These are phyloP conservation scores for Papilio gigon DNA, from an alignment of 2,888 invertebrate genomes.

Conservation along the genomic window DNA sequence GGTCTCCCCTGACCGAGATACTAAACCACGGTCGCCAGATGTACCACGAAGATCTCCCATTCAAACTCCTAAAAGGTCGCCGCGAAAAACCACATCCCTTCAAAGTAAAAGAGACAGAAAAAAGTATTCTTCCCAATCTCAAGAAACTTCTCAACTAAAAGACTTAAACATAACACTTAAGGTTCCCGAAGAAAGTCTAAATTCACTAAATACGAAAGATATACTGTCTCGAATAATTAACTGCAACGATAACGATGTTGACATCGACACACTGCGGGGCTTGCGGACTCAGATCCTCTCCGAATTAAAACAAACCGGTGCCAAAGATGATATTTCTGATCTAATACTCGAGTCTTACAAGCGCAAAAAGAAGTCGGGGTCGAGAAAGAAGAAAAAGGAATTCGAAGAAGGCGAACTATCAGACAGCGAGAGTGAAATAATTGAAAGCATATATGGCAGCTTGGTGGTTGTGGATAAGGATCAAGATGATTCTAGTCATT, in stretches of 20 bases:
- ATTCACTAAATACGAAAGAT: constrained; percentile 71
- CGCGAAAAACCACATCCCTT: constrained; percentile 54
- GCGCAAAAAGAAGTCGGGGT: constrained; percentile 50
- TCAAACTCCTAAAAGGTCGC: constrained; percentile 56
- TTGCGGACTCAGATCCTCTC: constrained; percentile 75
- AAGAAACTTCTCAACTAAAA: constrained; percentile 53
- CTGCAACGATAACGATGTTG: constrained; percentile 73
- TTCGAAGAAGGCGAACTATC: constrained; percentile 77
- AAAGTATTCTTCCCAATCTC: constrained; percentile 56
- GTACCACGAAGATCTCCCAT: constrained; percentile 54
- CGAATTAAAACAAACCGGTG: constrained; percentile 74
- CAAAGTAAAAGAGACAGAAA: constrained; percentile 68
- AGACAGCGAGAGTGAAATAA: constrained; percentile 76
- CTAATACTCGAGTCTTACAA: constrained; percentile 73
- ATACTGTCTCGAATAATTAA: constrained; percentile 73
- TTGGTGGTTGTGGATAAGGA: constrained; percentile 61
- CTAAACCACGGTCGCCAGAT: constrained; percentile 51
- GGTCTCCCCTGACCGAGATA: constrained; percentile 64
- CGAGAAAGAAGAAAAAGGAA: constrained; percentile 55
- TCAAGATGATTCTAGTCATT: constrained; percentile 45
- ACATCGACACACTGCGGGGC: constrained; percentile 76
- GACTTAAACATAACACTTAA: constrained; percentile 75
- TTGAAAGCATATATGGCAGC: constrained; percentile 72
- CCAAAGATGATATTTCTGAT: constrained; percentile 74
- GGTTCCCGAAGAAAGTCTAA: constrained; percentile 72